A percentile compares a stretch with the other conserved stretches of the same genome.
Evolutionary conservation across 2,113 vertebrate genomes (phyloP).

Genomic region (Eretmochelys imbricata): DNA sequence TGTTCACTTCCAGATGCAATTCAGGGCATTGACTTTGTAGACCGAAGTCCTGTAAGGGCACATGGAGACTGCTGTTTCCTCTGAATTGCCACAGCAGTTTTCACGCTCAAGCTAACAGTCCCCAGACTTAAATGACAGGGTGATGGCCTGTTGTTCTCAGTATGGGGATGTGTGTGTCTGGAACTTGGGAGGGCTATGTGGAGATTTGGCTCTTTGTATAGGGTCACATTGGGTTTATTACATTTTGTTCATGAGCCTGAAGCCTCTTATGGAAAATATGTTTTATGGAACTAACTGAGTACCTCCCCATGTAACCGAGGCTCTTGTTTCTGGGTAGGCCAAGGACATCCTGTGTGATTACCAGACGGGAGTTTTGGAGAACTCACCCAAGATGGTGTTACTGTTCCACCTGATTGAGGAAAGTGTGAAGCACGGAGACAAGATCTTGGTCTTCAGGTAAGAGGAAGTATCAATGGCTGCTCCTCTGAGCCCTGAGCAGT

Average conservation of each 20-base stretch:
- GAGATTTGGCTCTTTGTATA: neutral
- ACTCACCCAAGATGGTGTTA: slow-evolving; percentile 97
- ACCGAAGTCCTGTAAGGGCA: neutral
- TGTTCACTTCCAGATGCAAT: fast-evolving
- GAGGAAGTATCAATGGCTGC: neutral
- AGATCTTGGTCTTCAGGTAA: slow-evolving; percentile 97
- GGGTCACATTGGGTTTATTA: neutral
- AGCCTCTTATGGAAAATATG: neutral
- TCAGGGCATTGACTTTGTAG: neutral
- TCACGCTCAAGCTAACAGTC: neutral
- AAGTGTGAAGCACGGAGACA: slow-evolving; percentile 91
- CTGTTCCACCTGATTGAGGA: slow-evolving; percentile 98
- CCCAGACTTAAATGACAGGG: neutral
- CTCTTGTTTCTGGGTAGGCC: slow-evolving; percentile 81
- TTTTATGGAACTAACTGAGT: neutral
- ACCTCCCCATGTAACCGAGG: neutral
- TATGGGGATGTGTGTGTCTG: neutral
- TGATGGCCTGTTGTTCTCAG: neutral
- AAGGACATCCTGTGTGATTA: slow-evolving; percentile 95
- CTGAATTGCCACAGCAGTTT: neutral
- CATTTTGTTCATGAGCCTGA: neutral
- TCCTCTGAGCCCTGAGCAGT: neutral
- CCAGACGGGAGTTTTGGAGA: slow-evolving; percentile 90
- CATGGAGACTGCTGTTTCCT: neutral
- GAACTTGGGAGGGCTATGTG: neutral